Base-by-base conservation (phyloP, 2,797 vertebrate genomes). In the Leptatherina wallacei region DNA sequence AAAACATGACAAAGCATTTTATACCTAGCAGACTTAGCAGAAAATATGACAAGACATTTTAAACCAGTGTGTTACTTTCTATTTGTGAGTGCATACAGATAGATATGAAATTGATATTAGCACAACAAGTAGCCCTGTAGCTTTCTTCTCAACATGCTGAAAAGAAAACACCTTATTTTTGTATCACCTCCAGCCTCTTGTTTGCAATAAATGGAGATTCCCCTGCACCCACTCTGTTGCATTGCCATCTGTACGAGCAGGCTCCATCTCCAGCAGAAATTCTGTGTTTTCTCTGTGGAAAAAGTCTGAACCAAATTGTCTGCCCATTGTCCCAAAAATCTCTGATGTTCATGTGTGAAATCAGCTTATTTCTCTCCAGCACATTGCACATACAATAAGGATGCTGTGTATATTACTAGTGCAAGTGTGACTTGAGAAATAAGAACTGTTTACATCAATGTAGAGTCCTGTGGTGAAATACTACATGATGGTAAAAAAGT, bases 391-490 rank as follows among this genome's bases (percentile, higher is more conserved):
- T 58, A 73, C 73, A 63, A 24, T 68, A 29, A 56, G 35, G 18
- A 54, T 36, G 20, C 73, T 78, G 59, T 80, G 51, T 55, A 51
- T 83, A 57, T 64, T 55, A 61, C 58, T 60, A 27, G 44, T 35
- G 59, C 65, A 57, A 52, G 64, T 72, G 79, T 65, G 75, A 67
- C 71, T 75, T 77, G 77, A 89, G 84, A 82, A 84, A 83, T 52
- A 10, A 44, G 42, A 47, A 64, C 63, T 78, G 54, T 82, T 88
- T 85, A 77, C 58, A 83, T 71, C 85, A 80, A 70, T 65, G 57
- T 87, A 27, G 86, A 89, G 81, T 83, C 71, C 68, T 55, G 44
- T 42, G 66, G 87, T 75, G 80, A 90, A 91, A 90, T 89, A 83
- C 78, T 85, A 72, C 86, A 89, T 11, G 16, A 65, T 27, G 57